Evolutionary conservation across 2,113 vertebrate species (phyloP).

Genomic region (Caranx ignobilis): DNA sequence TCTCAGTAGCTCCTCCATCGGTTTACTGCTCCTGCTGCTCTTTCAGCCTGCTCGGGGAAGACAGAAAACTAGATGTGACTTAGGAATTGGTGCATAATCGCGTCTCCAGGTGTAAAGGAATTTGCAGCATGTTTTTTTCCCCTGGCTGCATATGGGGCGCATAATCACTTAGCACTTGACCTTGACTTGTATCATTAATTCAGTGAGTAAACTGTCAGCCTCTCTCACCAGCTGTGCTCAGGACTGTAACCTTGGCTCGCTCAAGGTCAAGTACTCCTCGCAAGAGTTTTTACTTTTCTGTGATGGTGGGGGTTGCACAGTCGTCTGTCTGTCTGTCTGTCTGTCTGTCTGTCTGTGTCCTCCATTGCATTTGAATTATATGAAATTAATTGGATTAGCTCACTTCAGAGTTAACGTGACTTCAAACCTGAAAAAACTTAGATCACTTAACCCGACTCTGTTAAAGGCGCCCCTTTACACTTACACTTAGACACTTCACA

Average conservation of each 20-base stretch:
- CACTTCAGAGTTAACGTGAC: not conserved
- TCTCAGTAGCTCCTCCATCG: constrained; percentile 20
- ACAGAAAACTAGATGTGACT: constrained; percentile 57
- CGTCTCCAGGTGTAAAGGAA: constrained; percentile 73
- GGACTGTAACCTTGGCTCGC: constrained; percentile 68
- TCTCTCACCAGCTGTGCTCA: constrained; percentile 77
- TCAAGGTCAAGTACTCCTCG: constrained; percentile 72
- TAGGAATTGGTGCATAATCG: constrained; percentile 62
- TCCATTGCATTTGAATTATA: not conserved
- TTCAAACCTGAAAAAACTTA: not conserved
- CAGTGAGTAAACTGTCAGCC: constrained; percentile 75
- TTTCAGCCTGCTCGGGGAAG: constrained; percentile 15
- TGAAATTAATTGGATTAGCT: not conserved
- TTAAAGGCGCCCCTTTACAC: not conserved
- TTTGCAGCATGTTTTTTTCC: constrained; percentile 60
- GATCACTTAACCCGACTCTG: not conserved
- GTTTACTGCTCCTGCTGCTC: constrained; percentile 14
- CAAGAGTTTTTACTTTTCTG: constrained; percentile 50
- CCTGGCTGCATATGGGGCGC: constrained; percentile 61
- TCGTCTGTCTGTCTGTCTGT: not conserved
- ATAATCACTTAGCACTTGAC: constrained; percentile 78
- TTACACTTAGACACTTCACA: not conserved
- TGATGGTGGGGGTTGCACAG: not conserved
- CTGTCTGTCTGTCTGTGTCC: not conserved
- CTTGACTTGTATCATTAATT: constrained; percentile 83